Evolutionary conservation across 2,797 vertebrate species (phyloP), one percentile per base, ranked within the genome.

Genomic region (Erpetoichthys calabaricus): DNA sequence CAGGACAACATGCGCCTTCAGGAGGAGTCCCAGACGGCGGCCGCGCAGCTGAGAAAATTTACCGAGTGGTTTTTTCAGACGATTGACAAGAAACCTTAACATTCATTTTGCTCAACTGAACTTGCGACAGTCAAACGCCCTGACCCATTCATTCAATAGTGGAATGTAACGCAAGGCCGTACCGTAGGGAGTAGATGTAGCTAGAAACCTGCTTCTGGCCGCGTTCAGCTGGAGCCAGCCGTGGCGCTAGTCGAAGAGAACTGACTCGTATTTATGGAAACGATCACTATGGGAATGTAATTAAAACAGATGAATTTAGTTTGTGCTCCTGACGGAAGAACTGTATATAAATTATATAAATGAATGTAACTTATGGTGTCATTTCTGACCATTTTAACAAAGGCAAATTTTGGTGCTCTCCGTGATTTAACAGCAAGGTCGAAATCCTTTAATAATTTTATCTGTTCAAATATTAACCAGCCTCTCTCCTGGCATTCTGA

Each of bases 31-130:
- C 91, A 91, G 73, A 92, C 92, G 0, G 89, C 94, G 3, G 75
- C 92, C 0, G 93, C 94, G 56, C 94, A 98, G 73, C 89, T 98
- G 78, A 86, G 91, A 72, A 97, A 90, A 74, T 98, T 98, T 83
- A 96, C 92, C 0, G 91, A 97, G 75, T 98, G 95, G 94, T 95
- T 98, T 77, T 96, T 98, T 80, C 91, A 83, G 79, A 84, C 85
- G 1, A 83, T 94, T 3, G 93, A 98, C 79, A 98, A 97, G 74
- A 97, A 94, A 67, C 83, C 89, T 64, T 86, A 75, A 79, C 53
- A 43, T 42, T 45, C 45, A 45, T 59, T 51, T 52, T 57, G 42
- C 47, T 53, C 57, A 61, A 67, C 62, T 25, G 25, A 25, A 25
- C 25, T 25, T 25, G 25, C 25, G 25, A 25, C 25, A 25, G 1